Evolutionary conservation across 1,140 invertebrate genomes (phyloP).

Genomic region (Apocrypta bakeri): DNA sequence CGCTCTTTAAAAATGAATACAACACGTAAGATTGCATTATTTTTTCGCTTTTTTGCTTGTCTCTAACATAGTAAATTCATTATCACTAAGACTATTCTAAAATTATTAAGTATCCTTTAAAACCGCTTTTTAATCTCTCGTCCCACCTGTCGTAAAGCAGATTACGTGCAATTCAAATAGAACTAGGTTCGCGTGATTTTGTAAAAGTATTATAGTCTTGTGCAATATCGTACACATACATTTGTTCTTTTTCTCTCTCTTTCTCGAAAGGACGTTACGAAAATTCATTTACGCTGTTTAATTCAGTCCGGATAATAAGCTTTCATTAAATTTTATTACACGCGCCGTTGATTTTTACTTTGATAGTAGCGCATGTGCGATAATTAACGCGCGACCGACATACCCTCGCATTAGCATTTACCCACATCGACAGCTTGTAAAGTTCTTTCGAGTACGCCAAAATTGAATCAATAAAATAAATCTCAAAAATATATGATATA

Average conservation of each 20-base stretch:
- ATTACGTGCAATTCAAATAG: background rate
- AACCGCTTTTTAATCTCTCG: background rate
- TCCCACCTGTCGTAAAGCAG: no score
- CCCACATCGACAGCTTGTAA: background rate
- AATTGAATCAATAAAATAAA: constrained; percentile 1
- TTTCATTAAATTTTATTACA: constrained; percentile 15
- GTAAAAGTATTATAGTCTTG: constrained; percentile 5
- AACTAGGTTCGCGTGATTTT: background rate
- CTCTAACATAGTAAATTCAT: no score
- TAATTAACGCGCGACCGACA: background rate
- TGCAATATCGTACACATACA: background rate
- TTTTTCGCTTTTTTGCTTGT: no score
- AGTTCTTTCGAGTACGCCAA: background rate
- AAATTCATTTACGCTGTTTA: constrained; percentile 29
- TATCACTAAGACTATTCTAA: background rate
- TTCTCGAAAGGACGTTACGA: constrained; percentile 8
- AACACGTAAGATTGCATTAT: background rate
- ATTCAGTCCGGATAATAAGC: constrained; percentile 26
- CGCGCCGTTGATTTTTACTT: constrained; percentile 19
- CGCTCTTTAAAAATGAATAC: background rate
- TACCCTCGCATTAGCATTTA: background rate
- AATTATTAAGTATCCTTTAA: background rate
- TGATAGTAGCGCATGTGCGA: background rate
- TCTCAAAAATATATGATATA: no score
- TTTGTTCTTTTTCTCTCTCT: background rate